Conservation (phyloP, 1,140 invertebrate genomes). For the Cydia amplana region DNA sequence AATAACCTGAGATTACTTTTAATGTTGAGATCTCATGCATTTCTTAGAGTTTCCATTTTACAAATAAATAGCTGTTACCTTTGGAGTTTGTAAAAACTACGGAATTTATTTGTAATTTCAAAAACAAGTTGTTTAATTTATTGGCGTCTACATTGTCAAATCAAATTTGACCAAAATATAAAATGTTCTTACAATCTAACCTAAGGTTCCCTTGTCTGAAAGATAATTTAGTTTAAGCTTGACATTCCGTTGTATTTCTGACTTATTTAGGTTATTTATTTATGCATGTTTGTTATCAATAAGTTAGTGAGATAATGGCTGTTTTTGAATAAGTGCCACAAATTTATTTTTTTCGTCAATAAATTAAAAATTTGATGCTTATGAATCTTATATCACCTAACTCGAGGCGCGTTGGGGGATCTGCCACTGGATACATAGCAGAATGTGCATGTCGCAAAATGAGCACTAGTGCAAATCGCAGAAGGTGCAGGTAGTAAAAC, state of each 20-base stretch:
- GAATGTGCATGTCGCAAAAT: too few species aligned
- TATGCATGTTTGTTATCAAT: conserved; percentile 28
- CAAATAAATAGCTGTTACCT: background rate
- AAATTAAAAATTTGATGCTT: too few species aligned
- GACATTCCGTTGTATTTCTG: conserved; percentile 2
- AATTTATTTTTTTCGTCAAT: conserved; percentile 9
- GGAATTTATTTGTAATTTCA: background rate
- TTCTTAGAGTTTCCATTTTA: background rate
- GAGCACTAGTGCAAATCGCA: too few species aligned
- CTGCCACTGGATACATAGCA: too few species aligned
- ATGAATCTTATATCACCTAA: too few species aligned
- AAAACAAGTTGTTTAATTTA: background rate
- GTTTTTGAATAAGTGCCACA: background rate
- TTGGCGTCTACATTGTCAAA: conserved; percentile 24
- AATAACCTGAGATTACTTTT: background rate
- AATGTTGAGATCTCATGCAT: background rate
- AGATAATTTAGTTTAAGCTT: conserved; percentile 20
- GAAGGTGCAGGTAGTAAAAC: too few species aligned
- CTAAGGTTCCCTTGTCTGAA: background rate
- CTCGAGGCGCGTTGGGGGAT: too few species aligned
- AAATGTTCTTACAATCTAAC: background rate
- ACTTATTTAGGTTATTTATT: conserved; percentile 23
- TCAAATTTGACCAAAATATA: conserved; percentile 5
- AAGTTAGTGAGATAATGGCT: conserved; percentile 30
- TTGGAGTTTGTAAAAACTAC: background rate